phyloP scores from a whole-genome alignment of 2,113 vertebrate genomes.

The Apodemus sylvaticus region DNA sequence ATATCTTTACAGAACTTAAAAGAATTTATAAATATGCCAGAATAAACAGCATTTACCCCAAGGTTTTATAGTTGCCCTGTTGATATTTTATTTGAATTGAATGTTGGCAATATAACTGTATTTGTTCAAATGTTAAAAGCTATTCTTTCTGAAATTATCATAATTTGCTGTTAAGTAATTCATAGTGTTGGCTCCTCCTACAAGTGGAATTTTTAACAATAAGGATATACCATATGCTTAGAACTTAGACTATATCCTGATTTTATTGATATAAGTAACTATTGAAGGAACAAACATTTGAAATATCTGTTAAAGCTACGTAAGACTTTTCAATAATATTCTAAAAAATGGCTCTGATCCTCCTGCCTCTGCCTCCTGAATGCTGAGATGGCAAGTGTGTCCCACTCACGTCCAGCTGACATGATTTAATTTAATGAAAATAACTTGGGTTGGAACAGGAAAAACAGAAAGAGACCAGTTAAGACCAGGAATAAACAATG shows the following conservation, averaged over 20 bases:
- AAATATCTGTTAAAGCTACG: not conserved
- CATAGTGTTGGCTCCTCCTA: not conserved
- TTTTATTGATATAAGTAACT: not conserved
- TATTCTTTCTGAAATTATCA: not conserved
- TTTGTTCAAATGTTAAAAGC: conserved; percentile 14
- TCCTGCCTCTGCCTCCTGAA: not conserved
- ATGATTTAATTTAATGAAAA: conserved; percentile 31
- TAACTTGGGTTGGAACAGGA: not conserved
- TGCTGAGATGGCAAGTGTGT: not conserved
- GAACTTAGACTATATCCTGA: not conserved
- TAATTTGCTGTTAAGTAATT: not conserved
- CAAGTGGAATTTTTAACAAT: not conserved
- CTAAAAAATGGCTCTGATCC: not conserved
- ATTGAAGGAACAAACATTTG: conserved; percentile 22
- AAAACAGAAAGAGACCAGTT: not conserved
- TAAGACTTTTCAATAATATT: conserved; percentile 7
- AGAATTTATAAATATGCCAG: not conserved
- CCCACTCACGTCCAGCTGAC: not conserved
- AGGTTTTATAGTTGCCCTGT: not conserved
- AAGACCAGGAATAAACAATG: not conserved
- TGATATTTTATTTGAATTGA: not conserved
- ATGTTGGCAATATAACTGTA: not conserved
- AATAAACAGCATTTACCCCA: not conserved
- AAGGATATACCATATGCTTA: not conserved
- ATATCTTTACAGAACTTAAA: not conserved